Evolutionary conservation across 2,113 vertebrate species (phyloP).

Genomic region (Stictonetta naevosa): DNA sequence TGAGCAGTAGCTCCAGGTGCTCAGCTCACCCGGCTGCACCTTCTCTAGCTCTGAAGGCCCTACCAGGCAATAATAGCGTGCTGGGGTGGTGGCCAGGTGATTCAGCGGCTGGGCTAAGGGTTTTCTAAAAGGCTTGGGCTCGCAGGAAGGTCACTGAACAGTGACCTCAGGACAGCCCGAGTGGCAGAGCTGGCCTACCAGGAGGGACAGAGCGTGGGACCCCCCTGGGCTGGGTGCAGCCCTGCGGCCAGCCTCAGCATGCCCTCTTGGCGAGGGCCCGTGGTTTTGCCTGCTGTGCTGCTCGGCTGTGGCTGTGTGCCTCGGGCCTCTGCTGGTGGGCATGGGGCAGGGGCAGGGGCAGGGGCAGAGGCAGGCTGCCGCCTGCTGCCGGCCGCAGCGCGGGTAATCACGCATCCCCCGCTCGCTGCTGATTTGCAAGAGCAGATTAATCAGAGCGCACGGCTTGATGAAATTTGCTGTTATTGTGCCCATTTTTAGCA

Average conservation of each 20-base stretch:
- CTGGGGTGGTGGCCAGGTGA: accelerated
- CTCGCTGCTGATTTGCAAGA: slow-evolving; percentile 95
- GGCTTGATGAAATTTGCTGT: slow-evolving; percentile 99
- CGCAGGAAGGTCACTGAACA: accelerated
- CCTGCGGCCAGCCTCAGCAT: accelerated
- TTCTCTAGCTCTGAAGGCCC: not conserved
- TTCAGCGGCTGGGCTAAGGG: accelerated
- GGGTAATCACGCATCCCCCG: slow-evolving; percentile 92
- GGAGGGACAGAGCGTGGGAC: not conserved
- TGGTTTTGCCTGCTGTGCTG: not conserved
- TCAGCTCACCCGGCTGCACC: not conserved
- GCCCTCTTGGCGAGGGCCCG: not conserved
- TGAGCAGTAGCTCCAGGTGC: not conserved
- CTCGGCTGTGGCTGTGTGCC: slow-evolving; percentile 60
- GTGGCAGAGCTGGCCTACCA: not conserved
- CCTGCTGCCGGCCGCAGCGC: slow-evolving; percentile 81
- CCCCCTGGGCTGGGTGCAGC: accelerated
- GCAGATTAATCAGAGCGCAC: slow-evolving; percentile 97
- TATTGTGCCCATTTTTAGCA: slow-evolving; percentile 99
- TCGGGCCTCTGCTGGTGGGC: slow-evolving; percentile 71
- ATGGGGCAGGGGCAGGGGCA: slow-evolving; percentile 38
- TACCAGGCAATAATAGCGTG: accelerated
- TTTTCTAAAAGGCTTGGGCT: not conserved
- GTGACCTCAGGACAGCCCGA: not conserved
- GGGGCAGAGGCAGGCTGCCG: slow-evolving; percentile 80